Evolutionary conservation across 2,113 vertebrate species (phyloP).

Genomic region (Etia nguti): DNA sequence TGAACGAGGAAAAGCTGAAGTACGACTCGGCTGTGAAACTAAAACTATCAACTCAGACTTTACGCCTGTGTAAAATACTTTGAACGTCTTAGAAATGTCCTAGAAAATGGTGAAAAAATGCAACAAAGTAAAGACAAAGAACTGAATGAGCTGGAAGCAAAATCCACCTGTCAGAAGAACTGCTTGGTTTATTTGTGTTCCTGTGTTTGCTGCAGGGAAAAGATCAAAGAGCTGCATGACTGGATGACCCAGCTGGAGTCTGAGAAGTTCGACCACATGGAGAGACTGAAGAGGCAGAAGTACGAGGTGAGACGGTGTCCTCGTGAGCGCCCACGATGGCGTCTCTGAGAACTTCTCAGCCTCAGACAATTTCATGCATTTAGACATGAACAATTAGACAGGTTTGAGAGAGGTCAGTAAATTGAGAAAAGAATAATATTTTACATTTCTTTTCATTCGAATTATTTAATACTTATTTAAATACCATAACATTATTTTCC

Average conservation of each 20-base stretch:
- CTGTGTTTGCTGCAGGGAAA: constrained; percentile 77
- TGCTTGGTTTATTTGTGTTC: not conserved
- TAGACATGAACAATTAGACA: not conserved
- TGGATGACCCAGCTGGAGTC: constrained; percentile 86
- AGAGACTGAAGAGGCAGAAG: constrained; percentile 96
- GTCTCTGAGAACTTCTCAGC: not conserved
- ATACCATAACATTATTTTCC: not conserved
- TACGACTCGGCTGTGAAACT: constrained; percentile 34
- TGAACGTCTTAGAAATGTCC: not conserved
- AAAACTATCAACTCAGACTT: fast-evolving
- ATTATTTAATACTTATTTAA: not conserved
- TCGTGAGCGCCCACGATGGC: not conserved
- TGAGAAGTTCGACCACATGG: constrained; percentile 90
- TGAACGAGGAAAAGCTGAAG: constrained; percentile 93
- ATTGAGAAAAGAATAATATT: fast-evolving
- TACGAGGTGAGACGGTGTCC: constrained; percentile 82
- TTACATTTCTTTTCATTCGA: not conserved
- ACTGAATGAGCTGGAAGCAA: not conserved
- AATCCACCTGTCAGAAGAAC: not conserved
- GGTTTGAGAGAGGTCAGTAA: not conserved
- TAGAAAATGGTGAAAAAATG: not conserved
- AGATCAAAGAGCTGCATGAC: constrained; percentile 89
- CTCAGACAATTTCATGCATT: not conserved
- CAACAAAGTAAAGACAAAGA: not conserved
- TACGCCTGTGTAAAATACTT: not conserved